Evolutionary conservation across 2,888 invertebrate species (phyloP).

Genomic region (Frankliniella fusca): DNA sequence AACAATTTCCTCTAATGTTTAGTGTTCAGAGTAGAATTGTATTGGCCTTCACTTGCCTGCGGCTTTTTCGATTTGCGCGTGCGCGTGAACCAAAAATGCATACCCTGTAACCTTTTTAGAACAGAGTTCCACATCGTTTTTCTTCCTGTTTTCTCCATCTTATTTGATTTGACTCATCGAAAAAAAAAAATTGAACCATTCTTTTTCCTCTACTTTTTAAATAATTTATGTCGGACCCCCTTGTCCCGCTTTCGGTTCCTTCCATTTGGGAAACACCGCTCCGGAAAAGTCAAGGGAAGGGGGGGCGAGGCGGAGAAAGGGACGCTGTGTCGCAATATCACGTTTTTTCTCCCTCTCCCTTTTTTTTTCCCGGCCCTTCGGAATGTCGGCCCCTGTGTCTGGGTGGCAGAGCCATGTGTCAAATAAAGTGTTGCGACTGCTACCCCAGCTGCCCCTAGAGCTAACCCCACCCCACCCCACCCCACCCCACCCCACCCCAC

Average conservation of each 20-base stretch:
- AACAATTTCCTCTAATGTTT: too few relatives aligned
- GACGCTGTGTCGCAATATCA: constrained; percentile 2
- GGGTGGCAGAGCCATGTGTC: constrained; percentile 18
- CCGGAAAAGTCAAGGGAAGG: background rate
- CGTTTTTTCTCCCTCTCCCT: background rate
- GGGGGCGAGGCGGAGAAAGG: background rate
- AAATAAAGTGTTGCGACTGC: constrained; percentile 16
- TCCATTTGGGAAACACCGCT: background rate
- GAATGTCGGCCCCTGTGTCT: constrained; percentile 11
- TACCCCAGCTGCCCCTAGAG: background rate
- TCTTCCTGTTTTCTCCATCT: too few relatives aligned
- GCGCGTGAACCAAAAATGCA: too few relatives aligned
- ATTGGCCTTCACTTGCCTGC: too few relatives aligned
- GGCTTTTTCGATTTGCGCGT: too few relatives aligned
- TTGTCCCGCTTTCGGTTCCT: background rate
- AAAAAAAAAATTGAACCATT: too few relatives aligned
- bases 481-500: background rate
- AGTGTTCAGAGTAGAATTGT: too few relatives aligned
- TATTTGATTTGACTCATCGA: too few relatives aligned
- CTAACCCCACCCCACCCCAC: background rate
- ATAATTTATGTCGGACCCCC: background rate
- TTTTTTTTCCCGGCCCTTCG: background rate
- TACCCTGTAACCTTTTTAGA: too few relatives aligned
- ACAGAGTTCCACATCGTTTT: too few relatives aligned
- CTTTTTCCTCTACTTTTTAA: background rate